Conservation (phyloP, 1,140 invertebrate species). For the Dinoponera quadriceps region DNA sequence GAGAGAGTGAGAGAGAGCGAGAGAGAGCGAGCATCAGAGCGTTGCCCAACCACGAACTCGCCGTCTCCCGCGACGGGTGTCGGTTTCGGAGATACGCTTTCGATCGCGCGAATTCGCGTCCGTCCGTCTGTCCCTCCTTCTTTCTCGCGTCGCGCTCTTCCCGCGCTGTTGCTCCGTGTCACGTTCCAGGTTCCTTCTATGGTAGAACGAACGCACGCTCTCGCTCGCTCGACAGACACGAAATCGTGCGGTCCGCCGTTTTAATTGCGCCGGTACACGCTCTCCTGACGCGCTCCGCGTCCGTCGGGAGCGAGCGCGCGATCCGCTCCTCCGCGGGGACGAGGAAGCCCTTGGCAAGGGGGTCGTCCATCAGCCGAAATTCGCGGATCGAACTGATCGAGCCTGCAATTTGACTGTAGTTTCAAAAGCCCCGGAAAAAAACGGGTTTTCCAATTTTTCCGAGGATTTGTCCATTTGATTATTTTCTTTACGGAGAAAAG, state of each 20-base stretch:
- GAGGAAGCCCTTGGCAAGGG: neutral
- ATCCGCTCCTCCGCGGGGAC: neutral
- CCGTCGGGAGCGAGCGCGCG: constrained; percentile 6
- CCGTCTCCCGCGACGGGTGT: neutral
- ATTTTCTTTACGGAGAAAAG: too few species aligned
- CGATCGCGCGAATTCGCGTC: constrained; percentile 36
- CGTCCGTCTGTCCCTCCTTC: constrained; percentile 13
- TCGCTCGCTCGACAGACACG: neutral
- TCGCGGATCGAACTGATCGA: too few species aligned
- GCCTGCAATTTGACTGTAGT: too few species aligned
- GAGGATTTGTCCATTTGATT: too few species aligned
- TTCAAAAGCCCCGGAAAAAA: too few species aligned
- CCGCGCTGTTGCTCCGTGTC: constrained; percentile 2
- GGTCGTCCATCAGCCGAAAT: too few species aligned
- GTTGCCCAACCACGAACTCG: constrained; percentile 3
- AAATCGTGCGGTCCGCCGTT: constrained; percentile 22
- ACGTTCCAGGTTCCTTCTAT: constrained; percentile 42
- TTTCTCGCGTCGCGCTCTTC: constrained; percentile 25
- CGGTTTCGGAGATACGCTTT: constrained; percentile 36
- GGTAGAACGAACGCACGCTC: neutral
- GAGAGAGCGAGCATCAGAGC: neutral
- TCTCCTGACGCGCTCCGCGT: neutral
- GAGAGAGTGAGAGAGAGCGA: neutral
- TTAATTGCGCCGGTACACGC: neutral
- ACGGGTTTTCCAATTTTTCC: too few species aligned